Percentiles rank a stretch among this genome's conserved stretches.
Evolutionary conservation across 2,113 vertebrate species (phyloP).

Genomic region (Chinchilla lanigera): DNA sequence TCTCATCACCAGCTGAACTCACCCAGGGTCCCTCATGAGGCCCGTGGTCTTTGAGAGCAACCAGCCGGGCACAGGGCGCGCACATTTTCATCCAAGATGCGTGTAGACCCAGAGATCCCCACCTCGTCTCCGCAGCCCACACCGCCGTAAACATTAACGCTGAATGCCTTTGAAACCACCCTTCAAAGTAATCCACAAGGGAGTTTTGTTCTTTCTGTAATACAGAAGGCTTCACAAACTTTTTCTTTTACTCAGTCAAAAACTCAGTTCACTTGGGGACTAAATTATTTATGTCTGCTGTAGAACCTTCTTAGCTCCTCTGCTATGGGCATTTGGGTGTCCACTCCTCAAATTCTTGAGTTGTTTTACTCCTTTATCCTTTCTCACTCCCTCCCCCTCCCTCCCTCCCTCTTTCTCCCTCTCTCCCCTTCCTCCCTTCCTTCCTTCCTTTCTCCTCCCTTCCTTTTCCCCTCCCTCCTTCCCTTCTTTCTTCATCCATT

Average conservation of each 20-base stretch:
- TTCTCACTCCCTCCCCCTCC: no score
- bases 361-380: fast-evolving
- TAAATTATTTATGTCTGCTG: not conserved
- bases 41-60: not conserved
- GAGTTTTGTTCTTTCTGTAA: not conserved
- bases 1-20: fast-evolving
- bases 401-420: fast-evolving
- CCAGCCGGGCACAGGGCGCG: not conserved
- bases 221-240: not conserved
- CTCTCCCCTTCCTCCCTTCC: fast-evolving
- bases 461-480: not conserved
- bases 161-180: not conserved
- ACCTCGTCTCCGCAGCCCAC: not conserved
- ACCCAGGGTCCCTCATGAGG: not conserved
- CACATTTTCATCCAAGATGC: not conserved
- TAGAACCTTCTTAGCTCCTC: not conserved
- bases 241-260: not conserved
- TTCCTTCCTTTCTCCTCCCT: no score
- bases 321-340: not conserved
- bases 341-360: not conserved
- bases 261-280: not conserved
- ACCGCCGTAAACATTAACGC: not conserved
- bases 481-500: not conserved
- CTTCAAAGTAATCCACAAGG: not conserved
- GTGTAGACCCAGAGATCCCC: no score